These are phyloP conservation scores for Toxonevra muliebris DNA, from an alignment of 2,888 invertebrate species.

Conservation along the genomic window DNA sequence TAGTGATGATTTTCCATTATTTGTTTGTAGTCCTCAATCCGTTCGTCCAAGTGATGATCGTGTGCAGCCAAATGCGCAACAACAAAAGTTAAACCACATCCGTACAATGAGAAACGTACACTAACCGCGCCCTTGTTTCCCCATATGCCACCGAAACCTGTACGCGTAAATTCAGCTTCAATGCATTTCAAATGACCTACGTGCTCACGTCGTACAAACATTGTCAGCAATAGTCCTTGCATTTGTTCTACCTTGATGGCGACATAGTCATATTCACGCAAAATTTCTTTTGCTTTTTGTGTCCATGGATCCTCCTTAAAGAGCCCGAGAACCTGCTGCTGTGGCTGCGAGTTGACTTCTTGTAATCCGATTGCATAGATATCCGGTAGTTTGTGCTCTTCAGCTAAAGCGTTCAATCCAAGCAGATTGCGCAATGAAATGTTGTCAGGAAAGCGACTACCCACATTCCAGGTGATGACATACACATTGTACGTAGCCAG, in stretches of 20 bases:
- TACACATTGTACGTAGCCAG: constrained; percentile 71
- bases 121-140: constrained; percentile 97
- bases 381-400: constrained; percentile 72
- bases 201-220: constrained; percentile 82
- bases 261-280: constrained; percentile 77
- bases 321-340: constrained; percentile 82
- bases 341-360: constrained; percentile 89
- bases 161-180: constrained; percentile 87
- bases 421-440: constrained; percentile 76
- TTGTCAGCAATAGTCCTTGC: constrained; percentile 82
- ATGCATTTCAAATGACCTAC: constrained; percentile 83
- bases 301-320: constrained; percentile 90
- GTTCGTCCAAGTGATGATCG: constrained; percentile 82
- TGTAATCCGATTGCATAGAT: constrained; percentile 87
- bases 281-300: constrained; percentile 73
- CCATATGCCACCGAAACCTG: constrained; percentile 93
- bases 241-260: constrained; percentile 82
- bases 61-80: constrained; percentile 93
- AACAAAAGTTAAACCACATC: constrained; percentile 87
- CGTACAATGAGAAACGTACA: constrained; percentile 85
- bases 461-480: constrained; percentile 91
- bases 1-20: constrained; percentile 87
- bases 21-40: constrained; percentile 87
- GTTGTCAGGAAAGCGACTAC: constrained; percentile 79
- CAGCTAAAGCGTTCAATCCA: constrained; percentile 68